These are phyloP conservation scores for Hippocampus zosterae DNA, from an alignment of 2,113 vertebrate genomes.

Conservation along the genomic window DNA sequence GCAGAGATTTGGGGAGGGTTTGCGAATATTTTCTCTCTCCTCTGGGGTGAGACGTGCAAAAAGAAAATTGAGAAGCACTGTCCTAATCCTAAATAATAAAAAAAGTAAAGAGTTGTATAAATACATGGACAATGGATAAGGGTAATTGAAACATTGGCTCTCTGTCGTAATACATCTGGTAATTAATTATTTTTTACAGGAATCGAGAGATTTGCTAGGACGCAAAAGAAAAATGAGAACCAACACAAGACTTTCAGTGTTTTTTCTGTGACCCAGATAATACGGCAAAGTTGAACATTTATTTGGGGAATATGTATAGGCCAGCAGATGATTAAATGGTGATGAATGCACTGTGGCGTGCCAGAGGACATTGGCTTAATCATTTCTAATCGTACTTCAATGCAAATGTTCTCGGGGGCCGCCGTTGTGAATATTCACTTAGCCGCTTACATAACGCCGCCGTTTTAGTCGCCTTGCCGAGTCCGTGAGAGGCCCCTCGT, in stretches of 20 bases:
- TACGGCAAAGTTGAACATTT: slow-evolving; percentile 12
- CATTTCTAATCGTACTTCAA: slow-evolving; percentile 47
- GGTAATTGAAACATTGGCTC: not conserved
- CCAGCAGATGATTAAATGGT: slow-evolving; percentile 29
- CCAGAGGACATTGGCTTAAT: slow-evolving; percentile 41
- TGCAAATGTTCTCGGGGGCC: slow-evolving; percentile 39
- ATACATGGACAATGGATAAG: not conserved
- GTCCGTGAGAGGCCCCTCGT: slow-evolving; percentile 46
- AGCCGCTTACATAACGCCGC: slow-evolving; percentile 42
- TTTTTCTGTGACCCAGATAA: slow-evolving; percentile 11
- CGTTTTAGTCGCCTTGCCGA: slow-evolving; percentile 41
- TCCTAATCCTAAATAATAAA: too few relatives aligned
- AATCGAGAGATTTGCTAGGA: not conserved
- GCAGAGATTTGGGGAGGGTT: too few relatives aligned
- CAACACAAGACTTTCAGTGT: not conserved
- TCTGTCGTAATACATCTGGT: not conserved
- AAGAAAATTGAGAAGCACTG: too few relatives aligned
- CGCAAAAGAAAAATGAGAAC: not conserved
- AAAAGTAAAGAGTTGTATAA: too few relatives aligned
- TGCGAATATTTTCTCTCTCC: too few relatives aligned
- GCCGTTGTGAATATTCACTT: slow-evolving; percentile 43
- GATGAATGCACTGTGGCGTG: slow-evolving; percentile 30
- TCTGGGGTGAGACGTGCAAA: too few relatives aligned
- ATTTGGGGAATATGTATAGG: slow-evolving; percentile 31
- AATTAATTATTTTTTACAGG: not conserved